Evolutionary conservation across 2,888 invertebrate genomes (phyloP), one percentile per base, ranked within the genome.

Genomic region (Tyria jacobaeae): DNA sequence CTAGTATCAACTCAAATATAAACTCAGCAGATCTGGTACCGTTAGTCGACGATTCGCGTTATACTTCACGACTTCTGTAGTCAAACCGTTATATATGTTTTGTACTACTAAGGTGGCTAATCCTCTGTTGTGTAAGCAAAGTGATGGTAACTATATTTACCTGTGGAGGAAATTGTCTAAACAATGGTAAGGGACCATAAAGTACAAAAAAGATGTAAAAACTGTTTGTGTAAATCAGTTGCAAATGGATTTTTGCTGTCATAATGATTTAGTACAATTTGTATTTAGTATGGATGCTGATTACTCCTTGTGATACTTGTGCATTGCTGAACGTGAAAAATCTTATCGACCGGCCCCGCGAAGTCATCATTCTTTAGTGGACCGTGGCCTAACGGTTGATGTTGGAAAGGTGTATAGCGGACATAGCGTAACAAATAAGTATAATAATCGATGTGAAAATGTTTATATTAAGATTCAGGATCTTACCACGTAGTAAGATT

Each of bases 1-100:
- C 80, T 84, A 82, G 83, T 82, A 84, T 83, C 81, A 35, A 51
- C 35, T 35, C 85, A 85, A 86, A 87, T 84, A 82, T 81, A 84
- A 76, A 79, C 71, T 80, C 80, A 79, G 78, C 80, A 83, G 75
- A 78, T 75, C 74, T 76, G 73, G 85, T 84, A 82, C 90, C 86
- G 89, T 88, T 89, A 86, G 73, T 68, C 66, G 68, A 67, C 69
- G 64, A 73, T 72, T 58, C 21, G 78, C 85, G 82, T 86, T 61
- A 37, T 37, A 81, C 80, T 84, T 82, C 31, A 56, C 73, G 75
- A 78, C 57, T 51, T 35, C 21, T 34, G 24, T 6, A 15, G 27
- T 51, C 51, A 12, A 24, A 44, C 17, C 25, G 49, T 51, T 31
- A 35, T 17, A 7, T 1, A 14, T 17, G 17, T 21, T 21, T 12